These are phyloP conservation scores for Ia io DNA, from an alignment of 2,113 vertebrate genomes.

Conservation along the genomic window DNA sequence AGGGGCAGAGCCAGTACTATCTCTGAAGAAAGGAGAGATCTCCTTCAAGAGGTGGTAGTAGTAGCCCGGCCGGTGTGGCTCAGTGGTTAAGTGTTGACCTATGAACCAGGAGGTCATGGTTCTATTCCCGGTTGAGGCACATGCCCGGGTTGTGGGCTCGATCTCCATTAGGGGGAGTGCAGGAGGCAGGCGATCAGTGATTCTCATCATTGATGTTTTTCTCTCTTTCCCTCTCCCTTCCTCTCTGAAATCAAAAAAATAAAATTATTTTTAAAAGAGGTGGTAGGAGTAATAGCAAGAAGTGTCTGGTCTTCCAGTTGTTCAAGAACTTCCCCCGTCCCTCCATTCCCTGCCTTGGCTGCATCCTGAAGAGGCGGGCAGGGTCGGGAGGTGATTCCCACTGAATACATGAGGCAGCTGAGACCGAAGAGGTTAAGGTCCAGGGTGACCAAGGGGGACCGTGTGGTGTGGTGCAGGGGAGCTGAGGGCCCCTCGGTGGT, in stretches of 20 bases:
- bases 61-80: neutral
- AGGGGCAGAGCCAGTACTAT: neutral
- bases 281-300: neutral
- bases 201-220: too few relatives aligned
- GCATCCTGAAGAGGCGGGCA: neutral
- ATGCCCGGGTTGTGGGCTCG: too few relatives aligned
- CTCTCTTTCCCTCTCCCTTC: too few relatives aligned
- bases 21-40: neutral
- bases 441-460: neutral
- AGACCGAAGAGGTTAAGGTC: neutral
- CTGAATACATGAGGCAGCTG: neutral
- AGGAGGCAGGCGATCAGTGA: too few relatives aligned
- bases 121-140: too few relatives aligned
- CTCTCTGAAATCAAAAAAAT: too few relatives aligned
- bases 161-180: too few relatives aligned
- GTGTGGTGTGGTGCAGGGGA: accelerated
- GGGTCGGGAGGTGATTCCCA: neutral
- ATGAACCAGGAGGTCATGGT: too few relatives aligned
- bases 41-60: neutral
- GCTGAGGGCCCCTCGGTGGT: neutral
- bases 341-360: neutral
- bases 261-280: neutral
- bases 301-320: neutral
- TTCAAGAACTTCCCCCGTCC: neutral
- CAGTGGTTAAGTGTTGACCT: too few relatives aligned